Evolutionary conservation across 1,140 invertebrate genomes (phyloP).

Genomic region (Drosophila yakuba): DNA sequence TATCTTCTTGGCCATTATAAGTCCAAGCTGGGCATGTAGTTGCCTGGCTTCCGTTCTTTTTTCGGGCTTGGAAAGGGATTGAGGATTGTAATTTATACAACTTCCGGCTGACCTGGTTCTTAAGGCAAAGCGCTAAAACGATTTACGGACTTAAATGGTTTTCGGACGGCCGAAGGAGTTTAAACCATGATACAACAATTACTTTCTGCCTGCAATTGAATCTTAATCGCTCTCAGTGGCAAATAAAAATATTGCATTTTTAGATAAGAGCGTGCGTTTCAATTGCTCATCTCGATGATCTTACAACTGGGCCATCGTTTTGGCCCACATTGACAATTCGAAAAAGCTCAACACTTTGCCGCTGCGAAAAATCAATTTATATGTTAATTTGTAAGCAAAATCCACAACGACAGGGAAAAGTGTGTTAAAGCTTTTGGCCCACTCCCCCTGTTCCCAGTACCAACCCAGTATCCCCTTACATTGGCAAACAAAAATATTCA

Average conservation of each 20-base stretch:
- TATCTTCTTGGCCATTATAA: conserved; percentile 63
- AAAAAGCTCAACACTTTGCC: conserved; percentile 65
- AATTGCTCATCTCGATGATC: conserved; percentile 24
- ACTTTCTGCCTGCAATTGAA: conserved; percentile 28
- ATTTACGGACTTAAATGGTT: conserved; percentile 58
- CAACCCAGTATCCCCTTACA: neutral
- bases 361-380: conserved; percentile 77
- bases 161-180: conserved; percentile 7
- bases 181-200: conserved; percentile 30
- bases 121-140: conserved; percentile 34
- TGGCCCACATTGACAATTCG: conserved; percentile 60
- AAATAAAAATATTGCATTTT: conserved; percentile 16
- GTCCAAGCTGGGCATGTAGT: conserved; percentile 46
- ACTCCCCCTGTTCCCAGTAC: neutral
- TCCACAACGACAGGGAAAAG: conserved; percentile 42
- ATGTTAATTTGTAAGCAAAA: conserved; percentile 79
- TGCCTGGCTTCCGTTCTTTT: conserved; percentile 28
- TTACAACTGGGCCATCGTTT: conserved; percentile 17
- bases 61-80: conserved; percentile 27
- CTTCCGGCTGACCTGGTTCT: conserved; percentile 75
- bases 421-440: conserved; percentile 48
- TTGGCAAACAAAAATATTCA: conserved; percentile 68
- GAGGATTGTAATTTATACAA: conserved; percentile 52
- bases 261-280: conserved; percentile 1
- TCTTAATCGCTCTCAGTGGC: conserved; percentile 17